A percentile compares a stretch with the other conserved stretches of the same genome.
Evolutionary conservation across 2,888 invertebrate genomes (phyloP).

Genomic region (Hypomecis atomaria): DNA sequence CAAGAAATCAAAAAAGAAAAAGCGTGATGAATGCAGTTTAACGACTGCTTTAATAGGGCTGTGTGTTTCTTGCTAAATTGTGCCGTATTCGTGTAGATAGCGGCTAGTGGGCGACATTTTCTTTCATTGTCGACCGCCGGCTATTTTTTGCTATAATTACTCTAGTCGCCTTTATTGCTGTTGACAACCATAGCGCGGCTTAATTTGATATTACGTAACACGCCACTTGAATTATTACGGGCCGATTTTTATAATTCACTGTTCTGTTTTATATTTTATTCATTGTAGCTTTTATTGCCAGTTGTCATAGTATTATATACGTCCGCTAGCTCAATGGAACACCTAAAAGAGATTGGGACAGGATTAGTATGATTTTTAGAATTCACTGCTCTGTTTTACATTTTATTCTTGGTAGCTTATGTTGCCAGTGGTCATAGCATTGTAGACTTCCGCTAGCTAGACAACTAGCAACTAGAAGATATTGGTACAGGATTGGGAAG

Average conservation of each 20-base stretch:
- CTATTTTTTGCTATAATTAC: conserved; percentile 51
- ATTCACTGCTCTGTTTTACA: too few relatives aligned
- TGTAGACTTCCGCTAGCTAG: too few relatives aligned
- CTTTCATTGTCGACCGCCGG: conserved; percentile 52
- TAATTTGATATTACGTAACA: conserved; percentile 46
- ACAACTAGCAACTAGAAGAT: too few relatives aligned
- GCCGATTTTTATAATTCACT: conserved; percentile 15
- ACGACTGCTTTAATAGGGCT: conserved; percentile 63
- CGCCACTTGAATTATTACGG: conserved; percentile 37
- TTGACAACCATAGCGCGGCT: conserved; percentile 51
- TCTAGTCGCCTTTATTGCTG: conserved; percentile 48
- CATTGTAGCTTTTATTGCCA: not conserved
- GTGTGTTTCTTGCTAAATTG: conserved; percentile 66
- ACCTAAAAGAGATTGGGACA: not conserved
- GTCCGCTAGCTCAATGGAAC: not conserved
- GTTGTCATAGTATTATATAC: not conserved
- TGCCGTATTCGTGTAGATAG: conserved; percentile 54
- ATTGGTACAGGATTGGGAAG: too few relatives aligned
- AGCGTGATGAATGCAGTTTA: conserved; percentile 65
- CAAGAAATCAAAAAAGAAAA: conserved; percentile 55
- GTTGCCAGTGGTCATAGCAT: too few relatives aligned
- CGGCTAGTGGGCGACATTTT: conserved; percentile 51
- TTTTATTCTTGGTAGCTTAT: too few relatives aligned
- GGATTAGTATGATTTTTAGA: too few relatives aligned
- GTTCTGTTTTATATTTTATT: conserved; percentile 13